Conservation (phyloP, 2,113 vertebrate species). For the Centropus bengalensis region DNA sequence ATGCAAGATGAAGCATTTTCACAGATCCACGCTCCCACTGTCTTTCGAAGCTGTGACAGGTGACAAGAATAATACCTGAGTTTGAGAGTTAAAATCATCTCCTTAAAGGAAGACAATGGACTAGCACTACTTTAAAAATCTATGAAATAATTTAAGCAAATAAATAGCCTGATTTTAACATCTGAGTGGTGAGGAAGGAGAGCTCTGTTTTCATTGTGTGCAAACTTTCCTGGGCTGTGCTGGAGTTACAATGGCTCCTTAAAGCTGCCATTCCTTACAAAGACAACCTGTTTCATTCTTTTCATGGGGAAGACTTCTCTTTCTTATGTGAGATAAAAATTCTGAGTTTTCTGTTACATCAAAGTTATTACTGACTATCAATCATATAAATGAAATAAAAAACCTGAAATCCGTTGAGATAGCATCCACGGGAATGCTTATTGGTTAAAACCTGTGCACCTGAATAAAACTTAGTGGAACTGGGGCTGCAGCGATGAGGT, state of each 20-base stretch:
- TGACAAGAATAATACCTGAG: background rate
- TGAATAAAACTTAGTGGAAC: background rate
- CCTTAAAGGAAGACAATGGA: slow-evolving; percentile 22
- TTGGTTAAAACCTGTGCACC: background rate
- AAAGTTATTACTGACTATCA: background rate
- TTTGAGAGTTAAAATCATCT: slow-evolving; percentile 19
- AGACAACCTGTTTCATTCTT: background rate
- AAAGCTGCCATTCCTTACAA: background rate
- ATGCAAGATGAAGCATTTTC: background rate
- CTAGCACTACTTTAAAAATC: background rate
- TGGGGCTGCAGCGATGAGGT: background rate
- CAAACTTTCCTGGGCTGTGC: background rate
- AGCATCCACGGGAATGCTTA: background rate
- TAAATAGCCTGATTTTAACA: background rate
- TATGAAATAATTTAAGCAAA: background rate
- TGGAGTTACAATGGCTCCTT: background rate
- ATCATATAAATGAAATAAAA: background rate
- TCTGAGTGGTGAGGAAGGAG: background rate
- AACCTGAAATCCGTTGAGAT: background rate
- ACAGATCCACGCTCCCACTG: background rate
- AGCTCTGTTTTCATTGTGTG: background rate
- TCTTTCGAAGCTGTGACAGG: background rate
- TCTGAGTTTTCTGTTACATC: background rate
- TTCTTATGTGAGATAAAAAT: background rate
- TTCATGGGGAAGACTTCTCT: background rate